Base-by-base conservation (phyloP, 2,113 vertebrate genomes). In the Chloebia gouldiae region DNA sequence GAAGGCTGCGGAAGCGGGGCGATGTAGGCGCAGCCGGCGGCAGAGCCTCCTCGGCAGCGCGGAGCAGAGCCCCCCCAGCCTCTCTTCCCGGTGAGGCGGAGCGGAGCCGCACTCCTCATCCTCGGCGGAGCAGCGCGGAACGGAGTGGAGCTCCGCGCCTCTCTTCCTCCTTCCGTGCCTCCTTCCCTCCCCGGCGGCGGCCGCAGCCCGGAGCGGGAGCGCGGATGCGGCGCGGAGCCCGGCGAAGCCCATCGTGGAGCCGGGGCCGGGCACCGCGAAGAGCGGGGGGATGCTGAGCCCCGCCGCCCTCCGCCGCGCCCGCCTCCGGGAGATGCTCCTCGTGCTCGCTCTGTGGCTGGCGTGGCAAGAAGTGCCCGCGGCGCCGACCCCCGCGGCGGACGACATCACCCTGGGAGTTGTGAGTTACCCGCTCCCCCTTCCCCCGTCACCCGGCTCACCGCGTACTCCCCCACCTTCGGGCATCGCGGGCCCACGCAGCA, bases 371-470 rank as follows among this genome's bases (percentile, higher is more conserved):
- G 95, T 93, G 51, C 28, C 77, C 71, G 96, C 97, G 19, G 98
- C 97, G 44, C 98, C 92, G 80, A 96, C 98, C 92, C 98, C 98
- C 94, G 97, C 98, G 22, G 94, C 97, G 31, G 98, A 98, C 83
- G 98, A 99, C 96, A 97, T 98, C 96, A 98, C 98, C 97, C 97
- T 97, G 40, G 99, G 98, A 97, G 98, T 98, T 98, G 99, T 99
- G 98, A 99, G 99, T 99, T 96, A 69, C 25, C 68, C n/a, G 30
- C 33, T 35, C n/a, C 50, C 30, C 9, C 18, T 19, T 49, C 11
- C 5, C 21, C 17, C 50, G 10, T 5, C 37, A 7, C 28, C 66
- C 56, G 10, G 24, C 39, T 33, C 64, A 7, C 42, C 15, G 16
- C 16, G 45, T 77, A 7, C 13, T 13, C 33, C 42, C 51, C 3